These are phyloP conservation scores for Lethenteron camtschaticum DNA, from an alignment of 2,113 vertebrate genomes.

Conservation along the genomic window DNA sequence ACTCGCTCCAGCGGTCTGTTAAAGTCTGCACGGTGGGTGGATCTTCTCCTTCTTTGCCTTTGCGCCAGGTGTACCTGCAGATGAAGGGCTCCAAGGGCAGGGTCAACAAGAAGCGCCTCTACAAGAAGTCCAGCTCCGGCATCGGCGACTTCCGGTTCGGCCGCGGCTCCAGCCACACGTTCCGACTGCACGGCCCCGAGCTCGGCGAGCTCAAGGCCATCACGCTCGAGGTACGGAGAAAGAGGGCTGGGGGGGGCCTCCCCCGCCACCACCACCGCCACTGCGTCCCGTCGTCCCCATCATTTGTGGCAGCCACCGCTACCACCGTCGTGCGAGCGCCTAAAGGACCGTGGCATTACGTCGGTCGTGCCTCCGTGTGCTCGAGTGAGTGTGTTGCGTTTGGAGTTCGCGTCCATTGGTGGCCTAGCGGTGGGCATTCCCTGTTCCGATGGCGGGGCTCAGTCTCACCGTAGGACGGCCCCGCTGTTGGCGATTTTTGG, in stretches of 20 bases:
- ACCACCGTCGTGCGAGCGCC: no score
- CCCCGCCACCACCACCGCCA: background rate
- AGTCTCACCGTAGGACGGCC: no score
- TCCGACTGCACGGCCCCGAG: conserved; percentile 9
- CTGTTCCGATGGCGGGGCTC: no score
- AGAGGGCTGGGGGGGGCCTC: background rate
- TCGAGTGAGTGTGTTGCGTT: no score
- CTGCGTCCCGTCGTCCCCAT: background rate
- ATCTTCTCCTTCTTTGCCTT: background rate
- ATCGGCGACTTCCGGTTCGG: conserved; percentile 2
- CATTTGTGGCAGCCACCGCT: no score
- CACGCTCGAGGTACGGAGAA: conserved; percentile 7
- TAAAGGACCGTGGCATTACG: no score
- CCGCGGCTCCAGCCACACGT: conserved; percentile 1
- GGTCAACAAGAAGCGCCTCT: conserved; percentile 1
- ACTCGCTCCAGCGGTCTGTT: background rate
- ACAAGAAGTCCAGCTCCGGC: background rate
- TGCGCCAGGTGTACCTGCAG: conserved; percentile 8
- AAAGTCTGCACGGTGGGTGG: background rate
- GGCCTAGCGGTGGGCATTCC: no score
- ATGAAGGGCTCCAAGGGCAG: conserved; percentile 12
- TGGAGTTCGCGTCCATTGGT: no score
- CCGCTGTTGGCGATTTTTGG: no score
- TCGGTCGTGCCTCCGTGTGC: no score
- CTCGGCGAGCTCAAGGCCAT: conserved; percentile 7